Evolutionary conservation across 35 echinoderm and acorn worm genomes (phyloP), one percentile per base, ranked within the genome.

Genomic region (Patiria miniata): DNA sequence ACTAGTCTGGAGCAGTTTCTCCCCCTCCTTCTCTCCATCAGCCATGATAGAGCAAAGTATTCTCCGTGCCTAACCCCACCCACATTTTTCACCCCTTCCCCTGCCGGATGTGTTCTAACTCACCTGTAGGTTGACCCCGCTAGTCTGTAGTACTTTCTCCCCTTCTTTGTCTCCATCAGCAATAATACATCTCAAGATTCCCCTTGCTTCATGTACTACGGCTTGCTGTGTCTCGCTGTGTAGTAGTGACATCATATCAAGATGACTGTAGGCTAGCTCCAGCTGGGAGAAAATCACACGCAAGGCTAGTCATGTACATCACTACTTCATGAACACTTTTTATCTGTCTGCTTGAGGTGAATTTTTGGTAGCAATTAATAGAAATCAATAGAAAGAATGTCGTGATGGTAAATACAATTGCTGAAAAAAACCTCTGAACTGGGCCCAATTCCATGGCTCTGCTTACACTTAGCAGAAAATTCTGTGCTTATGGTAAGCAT

Each of bases 41-140:
- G 88, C 76, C 30, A 94, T 56, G 51, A 98, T 85, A 85, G 91
- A 98, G 1, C 92, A 56, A 1, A 2, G 52, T 82, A 39, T 94
- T 98, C 1, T 92, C 95, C 10, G 92, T n/a, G 86, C 86, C 6
- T 9, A 40, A 80, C 39, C 8, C 30, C 21, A 37, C 12, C 4
- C 12, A 4, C 12, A 6, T 47, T 47, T 47, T 47, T 47, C 42
- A 47, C 42, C 42, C 12, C 42, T 47, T 6, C 42, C 42, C 12
- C 42, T 47, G 12, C 42, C 12, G 12, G 42, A 47, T 47, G 42
- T 47, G 42, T 47, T 47, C 42, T 47, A 12, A 82, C 93, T 87
- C 47, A 99, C 96, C 68, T 92, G 87, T 19, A 95, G 42, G 83
- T 99, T 99, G 33, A 99, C 96, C 28, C 96, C 93, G 68, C 92